Evolutionary conservation across 2,113 vertebrate genomes (phyloP).

Genomic region (Orthonyx spaldingii): DNA sequence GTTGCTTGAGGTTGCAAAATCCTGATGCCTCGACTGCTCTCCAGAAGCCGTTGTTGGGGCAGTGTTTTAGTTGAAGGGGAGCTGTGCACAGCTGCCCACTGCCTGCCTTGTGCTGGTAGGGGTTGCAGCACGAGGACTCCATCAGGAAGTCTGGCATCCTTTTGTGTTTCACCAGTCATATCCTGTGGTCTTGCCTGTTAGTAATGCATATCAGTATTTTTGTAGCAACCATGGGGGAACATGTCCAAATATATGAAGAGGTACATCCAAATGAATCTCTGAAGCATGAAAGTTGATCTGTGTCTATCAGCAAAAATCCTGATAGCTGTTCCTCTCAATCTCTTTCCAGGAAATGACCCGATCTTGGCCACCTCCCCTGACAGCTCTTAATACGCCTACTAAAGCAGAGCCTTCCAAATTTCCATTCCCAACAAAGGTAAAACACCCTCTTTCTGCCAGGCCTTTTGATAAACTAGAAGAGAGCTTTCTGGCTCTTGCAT

Average conservation of each 20-base stretch:
- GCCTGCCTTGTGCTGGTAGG: background rate
- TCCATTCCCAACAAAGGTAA: constrained; percentile 82
- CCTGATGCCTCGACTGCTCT: background rate
- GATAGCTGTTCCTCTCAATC: background rate
- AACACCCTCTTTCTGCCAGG: background rate
- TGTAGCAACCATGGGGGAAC: background rate
- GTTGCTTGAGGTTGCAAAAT: background rate
- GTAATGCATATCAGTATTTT: background rate
- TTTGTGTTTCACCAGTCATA: background rate
- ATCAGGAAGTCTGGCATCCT: background rate
- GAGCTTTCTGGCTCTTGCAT: background rate
- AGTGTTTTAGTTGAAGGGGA: background rate
- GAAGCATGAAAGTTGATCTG: background rate
- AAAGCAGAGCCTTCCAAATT: constrained; percentile 80
- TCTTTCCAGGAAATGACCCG: constrained; percentile 90
- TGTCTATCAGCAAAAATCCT: background rate
- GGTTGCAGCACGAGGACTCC: accelerated
- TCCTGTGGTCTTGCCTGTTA: background rate
- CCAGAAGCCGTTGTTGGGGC: background rate
- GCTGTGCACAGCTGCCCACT: background rate
- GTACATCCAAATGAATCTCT: background rate
- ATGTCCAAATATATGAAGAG: background rate
- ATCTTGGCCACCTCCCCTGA: constrained; percentile 89
- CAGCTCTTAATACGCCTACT: constrained; percentile 82
- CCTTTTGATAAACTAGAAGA: background rate